A percentile compares a stretch with the other conserved stretches of the same genome.
These are phyloP conservation scores for Petrophora chlorosata DNA, from an alignment of 2,888 invertebrate species.

Conservation along the genomic window DNA sequence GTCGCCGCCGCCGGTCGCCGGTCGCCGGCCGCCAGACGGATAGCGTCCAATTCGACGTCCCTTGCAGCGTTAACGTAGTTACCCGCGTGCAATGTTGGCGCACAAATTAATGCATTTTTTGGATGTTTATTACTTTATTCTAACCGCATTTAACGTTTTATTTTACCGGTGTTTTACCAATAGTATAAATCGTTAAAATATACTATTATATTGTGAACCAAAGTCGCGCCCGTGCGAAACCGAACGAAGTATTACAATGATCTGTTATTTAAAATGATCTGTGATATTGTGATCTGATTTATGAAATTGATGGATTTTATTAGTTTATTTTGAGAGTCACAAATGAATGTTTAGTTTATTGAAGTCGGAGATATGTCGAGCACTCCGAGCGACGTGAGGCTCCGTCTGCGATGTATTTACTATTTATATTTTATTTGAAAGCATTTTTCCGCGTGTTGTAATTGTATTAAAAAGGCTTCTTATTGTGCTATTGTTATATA, in stretches of 20 bases:
- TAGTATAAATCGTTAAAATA: too few species aligned
- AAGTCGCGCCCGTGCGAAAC: not conserved
- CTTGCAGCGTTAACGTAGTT: too few species aligned
- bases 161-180: not conserved
- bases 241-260: slow-evolving; percentile 10
- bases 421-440: too few species aligned
- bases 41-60: too few species aligned
- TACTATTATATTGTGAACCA: too few species aligned
- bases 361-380: too few species aligned
- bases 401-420: slow-evolving; percentile 14
- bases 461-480: slow-evolving; percentile 11
- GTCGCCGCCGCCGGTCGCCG: too few species aligned
- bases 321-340: not conserved
- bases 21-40: slow-evolving; percentile 20
- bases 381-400: not conserved
- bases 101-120: slow-evolving; percentile 11
- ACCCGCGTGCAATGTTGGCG: not conserved
- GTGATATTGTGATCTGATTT: slow-evolving; percentile 20
- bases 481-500: slow-evolving; percentile 6
- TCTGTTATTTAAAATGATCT: slow-evolving; percentile 11
- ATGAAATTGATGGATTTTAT: slow-evolving; percentile 19
- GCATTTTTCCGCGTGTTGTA: not conserved
- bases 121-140: slow-evolving; percentile 1
- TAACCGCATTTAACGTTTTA: not conserved
- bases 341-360: not conserved